A percentile compares a stretch with the other conserved stretches of the same genome.
phyloP scores from a whole-genome alignment of 2,888 invertebrate genomes.

The Trissolcus japonicus region DNA sequence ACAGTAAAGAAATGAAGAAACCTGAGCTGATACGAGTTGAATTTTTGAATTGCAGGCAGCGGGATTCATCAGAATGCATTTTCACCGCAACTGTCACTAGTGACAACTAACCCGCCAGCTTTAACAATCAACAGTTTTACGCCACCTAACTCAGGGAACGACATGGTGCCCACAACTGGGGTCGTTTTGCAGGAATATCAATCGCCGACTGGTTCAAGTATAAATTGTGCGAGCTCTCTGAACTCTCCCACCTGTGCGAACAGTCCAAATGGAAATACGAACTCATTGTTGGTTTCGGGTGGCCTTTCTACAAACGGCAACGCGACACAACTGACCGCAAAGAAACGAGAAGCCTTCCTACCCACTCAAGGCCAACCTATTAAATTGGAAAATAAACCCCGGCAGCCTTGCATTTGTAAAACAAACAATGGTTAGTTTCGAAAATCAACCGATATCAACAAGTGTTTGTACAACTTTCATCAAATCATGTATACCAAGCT shows the following conservation, averaged over 20 bases:
- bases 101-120: conserved; percentile 69
- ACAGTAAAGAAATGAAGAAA: neutral
- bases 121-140: conserved; percentile 71
- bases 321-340: conserved; percentile 62
- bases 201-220: conserved; percentile 77
- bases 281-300: conserved; percentile 65
- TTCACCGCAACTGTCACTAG: conserved; percentile 71
- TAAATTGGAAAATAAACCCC: conserved; percentile 71
- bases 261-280: conserved; percentile 61
- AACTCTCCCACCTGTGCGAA: conserved; percentile 68
- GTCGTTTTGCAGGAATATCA: conserved; percentile 76
- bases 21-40: neutral
- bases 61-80: conserved; percentile 71
- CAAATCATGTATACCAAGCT: too few species aligned
- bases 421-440: conserved; percentile 67
- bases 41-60: conserved; percentile 59
- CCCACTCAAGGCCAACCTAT: conserved; percentile 72
- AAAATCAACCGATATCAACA: neutral
- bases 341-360: conserved; percentile 71
- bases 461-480: neutral
- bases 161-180: conserved; percentile 68
- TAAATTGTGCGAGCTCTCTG: conserved; percentile 77
- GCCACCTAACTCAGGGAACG: conserved; percentile 66
- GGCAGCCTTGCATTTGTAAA: conserved; percentile 71
- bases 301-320: conserved; percentile 62